These are phyloP conservation scores for Mallotus villosus DNA, from an alignment of 2,797 vertebrate species.

Conservation along the genomic window DNA sequence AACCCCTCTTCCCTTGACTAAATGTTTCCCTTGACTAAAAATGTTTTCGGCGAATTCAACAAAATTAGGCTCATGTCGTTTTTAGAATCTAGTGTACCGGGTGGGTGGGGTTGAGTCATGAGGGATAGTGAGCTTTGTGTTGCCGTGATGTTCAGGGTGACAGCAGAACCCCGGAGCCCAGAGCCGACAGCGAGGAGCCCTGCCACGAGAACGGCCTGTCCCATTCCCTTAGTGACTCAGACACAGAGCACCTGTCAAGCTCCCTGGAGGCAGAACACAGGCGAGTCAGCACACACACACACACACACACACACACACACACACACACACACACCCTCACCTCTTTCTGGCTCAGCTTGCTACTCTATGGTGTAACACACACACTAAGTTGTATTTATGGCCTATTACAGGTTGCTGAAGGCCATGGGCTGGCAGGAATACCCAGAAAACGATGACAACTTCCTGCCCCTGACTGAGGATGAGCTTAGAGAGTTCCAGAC, in stretches of 20 bases:
- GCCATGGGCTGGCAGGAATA: conserved; percentile 99
- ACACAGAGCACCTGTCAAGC: conserved; percentile 92
- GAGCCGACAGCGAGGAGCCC: conserved; percentile 86
- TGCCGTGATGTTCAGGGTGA: conserved; percentile 75
- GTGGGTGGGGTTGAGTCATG: not conserved
- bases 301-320: not conserved
- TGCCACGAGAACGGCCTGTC: conserved; percentile 93
- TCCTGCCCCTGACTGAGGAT: conserved; percentile 96
- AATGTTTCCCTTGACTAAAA: no score
- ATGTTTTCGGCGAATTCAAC: not conserved
- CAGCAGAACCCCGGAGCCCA: conserved; percentile 90
- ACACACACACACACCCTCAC: not conserved
- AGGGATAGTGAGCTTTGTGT: not conserved
- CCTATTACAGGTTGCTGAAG: conserved; percentile 86
- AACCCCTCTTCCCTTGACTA: not conserved
- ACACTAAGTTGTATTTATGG: not conserved
- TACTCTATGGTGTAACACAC: not conserved
- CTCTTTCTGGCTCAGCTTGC: not conserved
- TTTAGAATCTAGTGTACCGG: not conserved
- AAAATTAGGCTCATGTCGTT: not conserved
- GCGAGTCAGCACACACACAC: conserved; percentile 57
- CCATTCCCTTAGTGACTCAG: conserved; percentile 87
- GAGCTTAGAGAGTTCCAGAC: conserved; percentile 97
- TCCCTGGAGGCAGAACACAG: conserved; percentile 98
- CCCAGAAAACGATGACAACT: conserved; percentile 98